Base-by-base conservation (phyloP, 2,797 vertebrate genomes). In the Discoglossus pictus region DNA sequence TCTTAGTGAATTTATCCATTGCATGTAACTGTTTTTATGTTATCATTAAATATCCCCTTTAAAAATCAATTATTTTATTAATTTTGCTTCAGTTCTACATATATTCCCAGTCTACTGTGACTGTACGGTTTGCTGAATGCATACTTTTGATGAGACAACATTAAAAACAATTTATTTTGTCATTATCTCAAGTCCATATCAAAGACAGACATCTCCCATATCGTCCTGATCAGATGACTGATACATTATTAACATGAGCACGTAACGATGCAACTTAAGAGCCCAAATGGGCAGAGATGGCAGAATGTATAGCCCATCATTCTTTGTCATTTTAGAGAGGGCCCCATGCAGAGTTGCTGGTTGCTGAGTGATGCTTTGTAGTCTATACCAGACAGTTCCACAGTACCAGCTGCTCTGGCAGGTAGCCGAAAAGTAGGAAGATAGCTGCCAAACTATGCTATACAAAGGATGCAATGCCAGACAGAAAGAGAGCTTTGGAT, bases 361-460 rank as follows among this genome's bases (percentile, higher is more conserved):
- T 88, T 88, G 87, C 88, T 85, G 87, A 90, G 87, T 86, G 88
- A 89, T 81, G 88, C 87, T 89, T 89, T 89, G 87, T 91, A 88
- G 91, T 91, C 84, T 78, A 84, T 80, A 87, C 87, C 87, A 92
- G 91, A 88, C 83, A 80, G 83, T 84, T 86, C 87, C 87, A 88
- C 89, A 88, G 90, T 89, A 93, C 92, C 94, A 98, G 94, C 94
- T 97, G 95, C 89, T 92, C 87, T 94, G 94, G 95, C 94, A 86
- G 79, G 89, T 89, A 89, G 94, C 93, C 94, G 92, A 87, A 82
- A 85, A 86, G 86, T 91, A 81, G 81, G 84, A 84, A 86, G 81
- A 88, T 83, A 81, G 87, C 90, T 92, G 90, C 90, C 85, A 90
- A 92, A 83, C 87, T 83, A 86, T 86, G 82, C 85, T 89, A 87